A percentile compares a stretch with the other conserved stretches of the same genome.
phyloP scores from a whole-genome alignment of 2,888 invertebrate genomes.

The Aphidius colemani region DNA sequence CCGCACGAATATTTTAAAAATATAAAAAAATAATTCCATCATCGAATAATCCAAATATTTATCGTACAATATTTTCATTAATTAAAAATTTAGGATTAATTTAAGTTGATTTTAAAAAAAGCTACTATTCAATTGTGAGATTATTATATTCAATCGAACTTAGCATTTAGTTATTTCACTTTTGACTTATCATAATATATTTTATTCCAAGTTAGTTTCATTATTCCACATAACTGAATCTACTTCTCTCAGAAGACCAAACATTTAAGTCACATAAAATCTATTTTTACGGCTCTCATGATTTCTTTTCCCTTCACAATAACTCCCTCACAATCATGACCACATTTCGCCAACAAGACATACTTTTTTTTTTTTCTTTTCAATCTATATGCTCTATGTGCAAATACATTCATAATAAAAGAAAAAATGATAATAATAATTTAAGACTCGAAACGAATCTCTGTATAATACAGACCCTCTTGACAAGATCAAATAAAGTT shows the following conservation, averaged over 20 bases:
- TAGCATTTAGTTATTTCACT: background rate
- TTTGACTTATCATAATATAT: background rate
- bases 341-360: too few species aligned
- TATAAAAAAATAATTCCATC: background rate
- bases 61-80: constrained; percentile 4
- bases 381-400: too few species aligned
- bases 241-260: too few species aligned
- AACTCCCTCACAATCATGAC: too few species aligned
- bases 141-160: background rate
- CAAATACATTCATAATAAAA: too few species aligned
- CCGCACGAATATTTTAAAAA: constrained; percentile 3
- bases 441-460: background rate
- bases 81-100: background rate
- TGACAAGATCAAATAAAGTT: constrained; percentile 30
- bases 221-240: too few species aligned
- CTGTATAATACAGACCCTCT: constrained; percentile 9
- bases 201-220: background rate
- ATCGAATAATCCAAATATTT: background rate
- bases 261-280: too few species aligned
- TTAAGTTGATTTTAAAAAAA: constrained; percentile 1
- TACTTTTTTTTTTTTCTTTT: too few species aligned
- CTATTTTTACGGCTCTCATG: too few species aligned
- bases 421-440: constrained; percentile 1
- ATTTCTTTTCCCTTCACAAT: too few species aligned
- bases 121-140: background rate